Percentiles rank a stretch among this genome's conserved stretches.
phyloP scores from a whole-genome alignment of 2,113 vertebrate species.

The Pseudorasbora parva region DNA sequence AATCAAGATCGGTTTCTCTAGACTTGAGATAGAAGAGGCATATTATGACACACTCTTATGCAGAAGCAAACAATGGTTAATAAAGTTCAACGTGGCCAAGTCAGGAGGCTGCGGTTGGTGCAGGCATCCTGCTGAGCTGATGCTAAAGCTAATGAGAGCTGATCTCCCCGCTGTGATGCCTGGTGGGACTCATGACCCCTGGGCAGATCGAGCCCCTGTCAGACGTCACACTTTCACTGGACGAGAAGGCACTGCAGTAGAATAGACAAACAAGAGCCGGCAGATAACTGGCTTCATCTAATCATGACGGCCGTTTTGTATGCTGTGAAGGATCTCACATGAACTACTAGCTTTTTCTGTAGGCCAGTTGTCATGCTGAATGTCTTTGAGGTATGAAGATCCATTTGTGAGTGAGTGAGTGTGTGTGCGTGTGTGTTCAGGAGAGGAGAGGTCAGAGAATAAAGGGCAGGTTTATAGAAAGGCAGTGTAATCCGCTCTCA shows the following conservation, averaged over 20 bases:
- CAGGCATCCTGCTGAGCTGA: slow-evolving; percentile 50
- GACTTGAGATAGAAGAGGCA: slow-evolving; percentile 36
- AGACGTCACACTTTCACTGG: background rate
- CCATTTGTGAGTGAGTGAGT: slow-evolving; percentile 4
- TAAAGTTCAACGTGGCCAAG: slow-evolving; percentile 48
- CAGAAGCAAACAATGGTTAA: slow-evolving; percentile 43
- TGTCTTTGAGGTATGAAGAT: slow-evolving; percentile 50
- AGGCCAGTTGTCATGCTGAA: slow-evolving; percentile 34
- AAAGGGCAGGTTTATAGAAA: slow-evolving; percentile 55
- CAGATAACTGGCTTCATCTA: background rate
- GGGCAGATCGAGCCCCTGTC: slow-evolving; percentile 42
- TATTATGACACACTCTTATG: slow-evolving; percentile 50
- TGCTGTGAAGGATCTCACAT: background rate
- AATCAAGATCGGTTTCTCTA: slow-evolving; percentile 35
- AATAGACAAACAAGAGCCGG: slow-evolving; percentile 17
- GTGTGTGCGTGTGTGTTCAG: slow-evolving; percentile 27
- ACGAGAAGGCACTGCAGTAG: slow-evolving; percentile 8
- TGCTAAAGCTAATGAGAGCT: slow-evolving; percentile 60
- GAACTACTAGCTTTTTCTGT: background rate
- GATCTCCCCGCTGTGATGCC: slow-evolving; percentile 54
- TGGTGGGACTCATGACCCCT: slow-evolving; percentile 50
- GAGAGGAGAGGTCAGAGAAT: slow-evolving; percentile 57
- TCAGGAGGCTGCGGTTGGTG: slow-evolving; percentile 35
- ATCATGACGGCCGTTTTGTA: background rate
- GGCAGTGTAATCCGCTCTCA: slow-evolving; percentile 53